Conservation (phyloP, 2,888 invertebrate species). For the Onthophagus sagittarius region DNA sequence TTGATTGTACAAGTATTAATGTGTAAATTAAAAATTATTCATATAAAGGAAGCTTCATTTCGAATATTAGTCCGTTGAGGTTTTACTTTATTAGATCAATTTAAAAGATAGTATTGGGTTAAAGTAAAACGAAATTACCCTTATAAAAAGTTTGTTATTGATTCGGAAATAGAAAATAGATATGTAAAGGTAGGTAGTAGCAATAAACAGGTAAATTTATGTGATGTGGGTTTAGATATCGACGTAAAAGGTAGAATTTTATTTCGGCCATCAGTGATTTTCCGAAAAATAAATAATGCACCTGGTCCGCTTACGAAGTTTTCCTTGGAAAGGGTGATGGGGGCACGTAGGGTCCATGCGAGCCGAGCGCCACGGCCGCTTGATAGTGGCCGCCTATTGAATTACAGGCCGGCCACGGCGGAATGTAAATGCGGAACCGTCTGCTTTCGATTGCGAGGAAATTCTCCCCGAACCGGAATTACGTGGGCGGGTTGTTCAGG, state of each 20-base stretch:
- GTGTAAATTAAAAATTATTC: too few species aligned
- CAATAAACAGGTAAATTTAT: neutral
- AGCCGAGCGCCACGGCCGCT: slow-evolving; percentile 2
- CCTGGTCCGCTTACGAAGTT: slow-evolving; percentile 7
- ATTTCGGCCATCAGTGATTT: neutral
- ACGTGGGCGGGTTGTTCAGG: neutral
- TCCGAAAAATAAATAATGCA: slow-evolving; percentile 7
- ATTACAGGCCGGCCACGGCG: neutral
- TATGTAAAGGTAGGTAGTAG: too few species aligned
- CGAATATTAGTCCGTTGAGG: too few species aligned
- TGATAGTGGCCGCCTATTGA: slow-evolving; percentile 13
- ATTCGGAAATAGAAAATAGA: too few species aligned
- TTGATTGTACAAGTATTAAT: too few species aligned
- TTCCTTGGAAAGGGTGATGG: neutral
- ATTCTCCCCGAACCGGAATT: slow-evolving; percentile 4
- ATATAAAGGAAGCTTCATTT: too few species aligned
- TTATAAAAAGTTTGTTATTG: too few species aligned
- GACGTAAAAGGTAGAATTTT: neutral
- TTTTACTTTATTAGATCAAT: too few species aligned
- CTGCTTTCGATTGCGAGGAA: slow-evolving; percentile 1
- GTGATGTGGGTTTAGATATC: neutral
- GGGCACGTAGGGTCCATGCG: neutral
- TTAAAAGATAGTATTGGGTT: too few species aligned
- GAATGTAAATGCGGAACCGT: slow-evolving; percentile 11
- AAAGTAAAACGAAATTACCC: too few species aligned